A percentile compares a stretch with the other conserved stretches of the same genome.
Conservation (phyloP, 2,113 vertebrate species). For the Petrocephalus zakoni region DNA sequence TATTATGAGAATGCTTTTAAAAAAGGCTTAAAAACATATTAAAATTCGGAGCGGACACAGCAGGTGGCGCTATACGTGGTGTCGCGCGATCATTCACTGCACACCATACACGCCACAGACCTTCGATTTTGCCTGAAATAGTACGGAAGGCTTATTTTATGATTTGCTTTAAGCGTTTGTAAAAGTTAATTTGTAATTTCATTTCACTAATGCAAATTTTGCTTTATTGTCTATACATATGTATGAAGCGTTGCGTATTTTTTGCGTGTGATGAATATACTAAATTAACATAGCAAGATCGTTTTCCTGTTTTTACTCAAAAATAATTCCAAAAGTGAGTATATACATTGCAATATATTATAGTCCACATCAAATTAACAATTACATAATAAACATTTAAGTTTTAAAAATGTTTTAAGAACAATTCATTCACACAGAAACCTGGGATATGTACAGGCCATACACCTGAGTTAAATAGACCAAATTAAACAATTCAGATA, state of each 20-base stretch:
- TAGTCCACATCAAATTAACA: neutral
- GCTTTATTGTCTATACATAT: neutral
- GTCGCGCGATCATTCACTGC: neutral
- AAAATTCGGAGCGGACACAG: neutral
- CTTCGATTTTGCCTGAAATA: neutral
- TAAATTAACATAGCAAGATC: neutral
- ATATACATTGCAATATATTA: neutral
- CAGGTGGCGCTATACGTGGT: constrained; percentile 27
- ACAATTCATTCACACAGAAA: neutral
- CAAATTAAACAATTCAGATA: neutral
- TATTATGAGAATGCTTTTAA: neutral
- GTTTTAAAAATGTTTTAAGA: neutral
- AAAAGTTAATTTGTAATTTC: neutral
- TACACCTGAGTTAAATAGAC: neutral
- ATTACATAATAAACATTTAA: neutral
- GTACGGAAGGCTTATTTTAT: neutral
- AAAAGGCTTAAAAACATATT: neutral
- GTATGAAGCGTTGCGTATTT: neutral
- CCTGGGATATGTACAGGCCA: neutral
- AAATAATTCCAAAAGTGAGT: neutral
- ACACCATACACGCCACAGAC: neutral
- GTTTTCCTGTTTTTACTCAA: neutral
- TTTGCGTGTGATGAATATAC: neutral
- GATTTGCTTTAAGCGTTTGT: neutral
- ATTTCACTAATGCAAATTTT: neutral